Percentiles rank a stretch among this genome's conserved stretches.
Conservation (phyloP, 2,888 invertebrate species). For the Octonoba sinensis region DNA sequence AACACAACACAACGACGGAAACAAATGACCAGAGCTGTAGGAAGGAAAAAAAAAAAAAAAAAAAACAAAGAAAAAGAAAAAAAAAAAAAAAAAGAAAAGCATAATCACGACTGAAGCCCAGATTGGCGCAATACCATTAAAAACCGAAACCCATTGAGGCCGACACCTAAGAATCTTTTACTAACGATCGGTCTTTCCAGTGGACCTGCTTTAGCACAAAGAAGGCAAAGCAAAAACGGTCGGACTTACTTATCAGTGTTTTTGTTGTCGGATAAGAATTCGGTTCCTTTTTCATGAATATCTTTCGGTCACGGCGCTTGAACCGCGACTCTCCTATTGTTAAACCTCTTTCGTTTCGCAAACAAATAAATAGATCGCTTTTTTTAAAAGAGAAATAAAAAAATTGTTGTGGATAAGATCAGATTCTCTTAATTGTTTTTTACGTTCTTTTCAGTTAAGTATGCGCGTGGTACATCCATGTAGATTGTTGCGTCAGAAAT, state of each 20-base stretch:
- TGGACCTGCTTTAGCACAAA: too few species aligned
- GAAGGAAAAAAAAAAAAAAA: background rate
- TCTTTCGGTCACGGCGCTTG: slow-evolving; percentile 34
- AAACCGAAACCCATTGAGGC: slow-evolving; percentile 32
- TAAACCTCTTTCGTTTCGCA: slow-evolving; percentile 43
- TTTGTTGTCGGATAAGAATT: too few species aligned
- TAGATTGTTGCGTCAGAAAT: background rate
- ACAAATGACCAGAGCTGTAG: background rate
- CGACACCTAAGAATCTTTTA: slow-evolving; percentile 50
- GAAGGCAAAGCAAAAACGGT: background rate
- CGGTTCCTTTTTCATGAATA: too few species aligned
- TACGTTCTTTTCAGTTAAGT: background rate
- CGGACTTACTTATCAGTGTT: too few species aligned
- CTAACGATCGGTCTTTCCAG: slow-evolving; percentile 46
- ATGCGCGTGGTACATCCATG: background rate
- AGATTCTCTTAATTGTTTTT: slow-evolving; percentile 9
- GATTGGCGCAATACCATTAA: slow-evolving; percentile 57
- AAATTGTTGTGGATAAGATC: slow-evolving; percentile 18
- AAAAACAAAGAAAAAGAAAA: background rate
- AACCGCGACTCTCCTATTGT: slow-evolving; percentile 27
- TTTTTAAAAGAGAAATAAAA: slow-evolving; percentile 21
- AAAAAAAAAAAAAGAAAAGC: background rate
- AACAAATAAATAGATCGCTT: slow-evolving; percentile 57
- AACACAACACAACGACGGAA: too few species aligned
- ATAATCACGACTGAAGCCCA: background rate